Conservation (phyloP, 2,113 vertebrate genomes). For the Aphyosemion australe region DNA sequence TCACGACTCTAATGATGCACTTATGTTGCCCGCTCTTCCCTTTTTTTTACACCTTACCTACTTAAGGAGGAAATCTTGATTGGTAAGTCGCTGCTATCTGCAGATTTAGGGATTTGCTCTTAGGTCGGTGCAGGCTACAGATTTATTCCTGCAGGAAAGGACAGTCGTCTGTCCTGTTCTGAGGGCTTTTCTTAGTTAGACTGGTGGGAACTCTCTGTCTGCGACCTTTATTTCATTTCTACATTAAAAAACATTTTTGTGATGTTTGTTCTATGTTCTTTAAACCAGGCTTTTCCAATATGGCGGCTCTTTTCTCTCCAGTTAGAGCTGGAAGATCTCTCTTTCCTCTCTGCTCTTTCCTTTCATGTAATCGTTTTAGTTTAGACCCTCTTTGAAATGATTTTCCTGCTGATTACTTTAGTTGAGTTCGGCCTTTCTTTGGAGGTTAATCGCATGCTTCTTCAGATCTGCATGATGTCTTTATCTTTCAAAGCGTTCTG, state of each 20-base stretch:
- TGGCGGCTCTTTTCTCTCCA: constrained; percentile 75
- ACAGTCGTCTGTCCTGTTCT: constrained; percentile 84
- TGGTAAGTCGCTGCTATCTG: constrained; percentile 99
- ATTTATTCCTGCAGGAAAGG: constrained; percentile 79
- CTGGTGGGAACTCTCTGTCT: constrained; percentile 83
- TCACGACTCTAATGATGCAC: constrained; percentile 99
- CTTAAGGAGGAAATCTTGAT: constrained; percentile 99
- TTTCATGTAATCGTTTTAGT: constrained; percentile 66
- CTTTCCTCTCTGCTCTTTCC: constrained; percentile 62
- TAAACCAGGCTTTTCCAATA: constrained; percentile 70
- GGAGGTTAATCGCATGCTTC: constrained; percentile 80
- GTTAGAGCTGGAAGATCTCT: constrained; percentile 75
- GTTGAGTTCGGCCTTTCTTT: constrained; percentile 62
- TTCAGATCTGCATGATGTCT: constrained; percentile 83
- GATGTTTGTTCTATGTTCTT: constrained; percentile 83
- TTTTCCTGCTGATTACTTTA: constrained; percentile 71
- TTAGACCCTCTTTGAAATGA: constrained; percentile 54
- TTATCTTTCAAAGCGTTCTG: constrained; percentile 73
- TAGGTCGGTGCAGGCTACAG: constrained; percentile 87
- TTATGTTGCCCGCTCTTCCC: constrained; percentile 99
- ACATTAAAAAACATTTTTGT: constrained; percentile 78
- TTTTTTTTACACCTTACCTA: constrained; percentile 99
- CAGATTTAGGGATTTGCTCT: constrained; percentile 95
- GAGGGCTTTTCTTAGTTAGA: constrained; percentile 81
- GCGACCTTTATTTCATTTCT: constrained; percentile 80